Base-by-base conservation (phyloP, 2,113 vertebrate species). In the Apistogramma diplotaenia region DNA sequence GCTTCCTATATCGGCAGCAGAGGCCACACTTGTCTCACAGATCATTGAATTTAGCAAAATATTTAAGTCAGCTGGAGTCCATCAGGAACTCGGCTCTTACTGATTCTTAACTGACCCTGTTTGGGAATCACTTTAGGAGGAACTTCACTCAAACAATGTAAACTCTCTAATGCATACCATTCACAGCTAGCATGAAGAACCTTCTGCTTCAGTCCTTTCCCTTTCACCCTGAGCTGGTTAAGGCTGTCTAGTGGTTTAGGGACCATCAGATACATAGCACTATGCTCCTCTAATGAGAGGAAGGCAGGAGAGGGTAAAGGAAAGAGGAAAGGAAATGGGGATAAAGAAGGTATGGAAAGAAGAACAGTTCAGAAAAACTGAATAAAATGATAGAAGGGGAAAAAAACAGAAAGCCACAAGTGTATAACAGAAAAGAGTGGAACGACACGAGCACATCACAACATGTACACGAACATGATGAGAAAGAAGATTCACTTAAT, bases 201-300 rank as follows among this genome's bases (percentile, higher is more conserved):
- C 95, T 97, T 97, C 96, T 96, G 94, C 94, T 93, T 97, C 92
- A 97, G 95, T 92, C 96, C 96, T 93, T 95, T 96, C 91, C 96
- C 96, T 92, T 97, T 97, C 96, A 97, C 96, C 92, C 96, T 97
- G 94, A 96, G 95, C 93, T 96, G 95, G 94, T 96, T 96, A 94
- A 96, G 96, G 95, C 93, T 96, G 96, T 97, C 97, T 96, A 96
- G 89, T 86, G 95, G 97, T 95, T 97, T 97, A 94, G 97, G 96
- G 92, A 97, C 96, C 95, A 96, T 96, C 89, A 97, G 95, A 96
- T 95, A 97, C 95, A 97, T 93, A 91, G 94, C 95, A 96, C 95
- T 96, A 93, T 96, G 96, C 94, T 97, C 97, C 96, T 97, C 97
- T 98, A 96, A 94, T 73, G 58, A 84, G 90, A 76, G 81, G 88